Percentiles rank a stretch among this genome's conserved stretches.
Evolutionary conservation across 2,113 vertebrate species (phyloP).

Genomic region (Mystacornis crossleyi): DNA sequence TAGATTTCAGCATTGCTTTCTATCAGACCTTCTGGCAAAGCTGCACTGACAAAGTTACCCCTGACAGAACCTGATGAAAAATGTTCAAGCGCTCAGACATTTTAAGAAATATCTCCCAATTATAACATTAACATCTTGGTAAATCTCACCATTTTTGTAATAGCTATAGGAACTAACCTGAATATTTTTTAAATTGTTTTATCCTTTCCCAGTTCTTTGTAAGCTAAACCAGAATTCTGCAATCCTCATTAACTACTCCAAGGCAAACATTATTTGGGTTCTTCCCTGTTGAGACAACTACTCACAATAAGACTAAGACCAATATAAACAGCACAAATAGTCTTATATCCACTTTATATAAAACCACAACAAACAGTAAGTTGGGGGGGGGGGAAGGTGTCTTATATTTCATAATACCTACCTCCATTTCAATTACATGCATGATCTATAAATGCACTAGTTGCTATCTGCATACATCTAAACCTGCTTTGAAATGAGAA

Average conservation of each 20-base stretch:
- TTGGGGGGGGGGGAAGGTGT: neutral
- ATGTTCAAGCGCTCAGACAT: neutral
- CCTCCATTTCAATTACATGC: neutral
- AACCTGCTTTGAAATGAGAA: neutral
- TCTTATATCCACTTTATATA: neutral
- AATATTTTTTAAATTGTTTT: neutral
- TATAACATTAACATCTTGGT: neutral
- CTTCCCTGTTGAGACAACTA: neutral
- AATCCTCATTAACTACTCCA: neutral
- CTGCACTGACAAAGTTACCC: neutral
- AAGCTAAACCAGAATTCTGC: neutral
- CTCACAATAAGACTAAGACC: neutral
- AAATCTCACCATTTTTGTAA: neutral
- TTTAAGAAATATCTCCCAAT: neutral
- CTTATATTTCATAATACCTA: neutral
- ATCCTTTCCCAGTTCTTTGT: neutral
- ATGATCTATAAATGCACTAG: neutral
- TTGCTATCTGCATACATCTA: neutral
- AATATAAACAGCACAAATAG: neutral
- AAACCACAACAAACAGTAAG: neutral
- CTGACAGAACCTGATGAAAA: neutral
- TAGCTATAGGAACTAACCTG: neutral
- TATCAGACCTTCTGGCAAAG: constrained; percentile 5
- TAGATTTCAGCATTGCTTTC: constrained; percentile 8
- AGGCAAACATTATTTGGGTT: neutral